Base-by-base conservation (phyloP, 2,113 vertebrate species). In the Taxidea taxus region DNA sequence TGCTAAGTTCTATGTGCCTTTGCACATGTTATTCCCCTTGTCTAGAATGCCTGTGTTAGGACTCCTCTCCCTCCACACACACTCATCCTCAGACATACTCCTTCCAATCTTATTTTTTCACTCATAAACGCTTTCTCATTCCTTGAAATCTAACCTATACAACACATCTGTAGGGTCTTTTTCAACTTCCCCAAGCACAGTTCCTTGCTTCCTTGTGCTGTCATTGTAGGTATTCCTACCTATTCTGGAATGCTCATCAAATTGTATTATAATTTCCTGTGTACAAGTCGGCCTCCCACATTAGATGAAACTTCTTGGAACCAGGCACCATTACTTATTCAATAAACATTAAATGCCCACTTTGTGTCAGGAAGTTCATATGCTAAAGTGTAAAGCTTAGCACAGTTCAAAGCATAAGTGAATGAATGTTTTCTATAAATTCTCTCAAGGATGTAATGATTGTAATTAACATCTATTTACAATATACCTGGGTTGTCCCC, bases 221-320 rank as follows among this genome's bases (percentile, higher is more conserved):
- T 18, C 27, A 15, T 23, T 51, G 3, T 34, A 77, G 12, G 1
- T 60, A 20, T 78, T 89, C 11, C 15, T n/a, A 54, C 21, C 9
- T 87, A 37, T 47, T 88, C 54, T 75, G 54, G 92, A 84, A 77
- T 21, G 44, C 8, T 64, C 21, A 37, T 49, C 31, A 75, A 29
- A 66, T 1, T 39, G 15, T 34, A 47, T 58, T 75, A 39, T 29
- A 44, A 8, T 51, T 34, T 58, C 66, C 66, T 93, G 23, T 51
- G 21, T 64, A 44, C 14, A 86, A 20, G 7, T 72, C 15, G 56
- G 20, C 42, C 31, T 92, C 27, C 51, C 15, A 31, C 13, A 77
- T 75, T 51, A 81, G 47, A 51, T 29, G n/a, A 72, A 15, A 18
- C 15, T 93, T 91, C 70, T 34, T 64, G 39, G 75, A 96, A 91